Evolutionary conservation across 2,888 invertebrate genomes (phyloP).

Genomic region (Macrophya annulata): DNA sequence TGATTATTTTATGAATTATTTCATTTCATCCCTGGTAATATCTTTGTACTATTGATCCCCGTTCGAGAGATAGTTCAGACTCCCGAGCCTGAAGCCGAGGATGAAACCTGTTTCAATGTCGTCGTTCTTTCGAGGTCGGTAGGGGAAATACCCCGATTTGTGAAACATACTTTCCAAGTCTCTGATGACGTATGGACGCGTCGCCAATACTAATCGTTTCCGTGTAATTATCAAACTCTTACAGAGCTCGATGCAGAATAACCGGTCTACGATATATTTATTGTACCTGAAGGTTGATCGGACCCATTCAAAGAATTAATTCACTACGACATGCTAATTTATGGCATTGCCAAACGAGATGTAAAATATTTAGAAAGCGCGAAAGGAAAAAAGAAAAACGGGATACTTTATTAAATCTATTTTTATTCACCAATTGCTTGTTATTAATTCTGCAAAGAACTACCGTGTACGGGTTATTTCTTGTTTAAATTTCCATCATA

Average conservation of each 20-base stretch:
- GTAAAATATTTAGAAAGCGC: background rate
- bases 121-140: conserved; percentile 2
- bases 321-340: background rate
- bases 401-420: background rate
- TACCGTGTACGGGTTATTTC: background rate
- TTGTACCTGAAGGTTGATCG: background rate
- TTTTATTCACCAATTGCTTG: background rate
- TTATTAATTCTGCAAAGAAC: background rate
- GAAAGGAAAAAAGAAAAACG: background rate
- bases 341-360: background rate
- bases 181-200: conserved; percentile 2
- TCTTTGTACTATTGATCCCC: background rate
- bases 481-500: background rate
- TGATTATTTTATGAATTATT: background rate
- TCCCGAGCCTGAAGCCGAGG: background rate
- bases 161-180: conserved; percentile 17
- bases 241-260: background rate
- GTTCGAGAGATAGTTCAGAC: conserved; percentile 5
- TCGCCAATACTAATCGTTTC: conserved; percentile 24
- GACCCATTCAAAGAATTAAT: background rate
- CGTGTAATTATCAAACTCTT: background rate
- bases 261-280: background rate
- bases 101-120: conserved; percentile 27
- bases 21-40: background rate
- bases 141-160: conserved; percentile 45